Percentiles rank a stretch among this genome's conserved stretches.
Conservation (phyloP, 2,797 vertebrate genomes). For the Hippocampus kuda region DNA sequence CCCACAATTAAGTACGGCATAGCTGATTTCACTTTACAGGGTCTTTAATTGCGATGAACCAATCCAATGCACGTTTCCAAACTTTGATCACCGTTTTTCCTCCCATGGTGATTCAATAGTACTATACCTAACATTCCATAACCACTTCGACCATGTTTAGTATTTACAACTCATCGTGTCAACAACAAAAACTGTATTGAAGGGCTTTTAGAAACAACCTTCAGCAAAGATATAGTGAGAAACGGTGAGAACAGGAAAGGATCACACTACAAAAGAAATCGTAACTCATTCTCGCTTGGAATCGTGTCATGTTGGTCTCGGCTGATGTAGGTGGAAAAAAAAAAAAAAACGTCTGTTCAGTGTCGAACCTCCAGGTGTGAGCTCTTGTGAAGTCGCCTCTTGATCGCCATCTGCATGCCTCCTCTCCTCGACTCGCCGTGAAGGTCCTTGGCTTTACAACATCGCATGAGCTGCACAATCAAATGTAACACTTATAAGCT, state of each 20-base stretch:
- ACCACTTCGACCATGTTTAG: not conserved
- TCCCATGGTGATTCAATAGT: not conserved
- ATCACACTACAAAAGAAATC: slow-evolving; percentile 8
- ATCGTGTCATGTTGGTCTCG: slow-evolving; percentile 12
- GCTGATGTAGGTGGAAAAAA: slow-evolving; percentile 11
- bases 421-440: slow-evolving; percentile 26
- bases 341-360: slow-evolving; percentile 13
- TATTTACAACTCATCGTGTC: not conserved
- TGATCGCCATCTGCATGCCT: slow-evolving; percentile 24
- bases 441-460: slow-evolving; percentile 38
- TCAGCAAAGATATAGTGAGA: not conserved
- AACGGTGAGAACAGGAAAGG: not conserved
- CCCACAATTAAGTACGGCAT: too few species aligned
- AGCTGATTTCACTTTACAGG: too few species aligned
- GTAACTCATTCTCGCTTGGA: slow-evolving; percentile 3
- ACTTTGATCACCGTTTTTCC: too few species aligned
- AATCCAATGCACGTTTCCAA: too few species aligned
- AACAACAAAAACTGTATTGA: not conserved
- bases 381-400: slow-evolving; percentile 22
- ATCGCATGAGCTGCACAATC: slow-evolving; percentile 29
- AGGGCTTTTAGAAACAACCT: not conserved
- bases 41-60: too few species aligned
- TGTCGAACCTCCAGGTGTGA: slow-evolving; percentile 19
- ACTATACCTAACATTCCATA: not conserved
- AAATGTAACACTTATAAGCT: slow-evolving; percentile 48